Percentiles rank a stretch among this genome's conserved stretches.
These are phyloP conservation scores for Neosilurus hyrtlii DNA, from an alignment of 2,797 vertebrate species.

Conservation along the genomic window DNA sequence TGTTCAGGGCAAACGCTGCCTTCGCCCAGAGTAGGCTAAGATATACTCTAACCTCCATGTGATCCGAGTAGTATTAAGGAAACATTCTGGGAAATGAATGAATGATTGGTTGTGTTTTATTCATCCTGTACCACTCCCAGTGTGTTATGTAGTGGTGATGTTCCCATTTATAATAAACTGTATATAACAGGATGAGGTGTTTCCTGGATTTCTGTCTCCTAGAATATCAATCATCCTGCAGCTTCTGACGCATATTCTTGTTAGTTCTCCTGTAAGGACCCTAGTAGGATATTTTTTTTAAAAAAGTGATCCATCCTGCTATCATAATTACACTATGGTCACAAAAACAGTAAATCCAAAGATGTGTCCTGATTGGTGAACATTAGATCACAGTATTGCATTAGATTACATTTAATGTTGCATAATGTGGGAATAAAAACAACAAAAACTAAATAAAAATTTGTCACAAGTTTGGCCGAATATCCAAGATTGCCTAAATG, in stretches of 20 bases:
- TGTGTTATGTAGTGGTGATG: not conserved
- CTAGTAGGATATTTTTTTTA: not conserved
- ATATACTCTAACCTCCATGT: too few species aligned
- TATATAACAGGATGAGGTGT: not conserved
- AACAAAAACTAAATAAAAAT: not conserved
- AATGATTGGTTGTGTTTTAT: too few species aligned
- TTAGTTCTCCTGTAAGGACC: not conserved
- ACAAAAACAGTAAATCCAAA: not conserved
- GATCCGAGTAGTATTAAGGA: too few species aligned
- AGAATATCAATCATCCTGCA: not conserved
- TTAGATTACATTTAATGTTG: not conserved
- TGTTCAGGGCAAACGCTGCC: too few species aligned
- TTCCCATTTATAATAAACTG: not conserved
- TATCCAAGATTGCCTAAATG: not conserved
- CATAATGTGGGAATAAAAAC: not conserved
- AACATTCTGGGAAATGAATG: too few species aligned
- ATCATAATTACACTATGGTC: not conserved
- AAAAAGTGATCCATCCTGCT: not conserved
- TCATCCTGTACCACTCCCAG: not conserved
- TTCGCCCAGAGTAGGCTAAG: too few species aligned
- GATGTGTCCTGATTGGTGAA: not conserved
- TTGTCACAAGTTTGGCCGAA: not conserved
- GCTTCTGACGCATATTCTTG: not conserved
- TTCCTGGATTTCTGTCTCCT: not conserved
- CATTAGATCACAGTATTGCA: not conserved